Base-by-base conservation (phyloP, 2,888 invertebrate genomes). In the Drosophila basisetae region DNA sequence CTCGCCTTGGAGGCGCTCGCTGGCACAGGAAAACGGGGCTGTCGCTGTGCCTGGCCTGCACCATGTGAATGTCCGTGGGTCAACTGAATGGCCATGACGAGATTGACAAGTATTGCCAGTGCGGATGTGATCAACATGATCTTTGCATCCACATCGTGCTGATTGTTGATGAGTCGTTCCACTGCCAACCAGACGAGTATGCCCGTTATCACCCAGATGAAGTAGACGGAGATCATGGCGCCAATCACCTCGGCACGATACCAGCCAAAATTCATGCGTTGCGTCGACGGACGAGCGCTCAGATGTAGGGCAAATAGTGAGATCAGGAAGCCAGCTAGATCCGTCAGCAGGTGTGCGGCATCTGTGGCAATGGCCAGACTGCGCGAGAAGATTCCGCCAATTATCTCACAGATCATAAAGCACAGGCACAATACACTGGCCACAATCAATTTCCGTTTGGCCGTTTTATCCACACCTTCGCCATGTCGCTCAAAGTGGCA, bases 121-220 rank as follows among this genome's bases (percentile, higher is more conserved):
- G 95, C 97, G 2, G 99, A 98, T 0, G 99, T 98, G 85, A 99
- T 97, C 41, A 99, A 93, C 97, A 97, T 97, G 62, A 97, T 95
- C 7, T 94, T 94, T 4, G 98, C 96, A 86, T 99, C 95, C 55
- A 99, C 96, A 89, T 98, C 96, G 93, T 97, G 99, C 73, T 96
- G 94, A 83, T 95, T 94, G 78, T 95, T 94, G 43, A 97, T 95
- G 67, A 99, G 95, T 47, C 99, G 95, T 91, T 97, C 95, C 10
- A 98, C 94, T 0, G 99, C 99, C 94, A 99, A 94, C 93, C 98
- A 99, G 11, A 99, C 97, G 43, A 99, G 94, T 30, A 99, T 95
- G 10, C 97, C 99, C 0, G 99, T 99, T 49, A 99, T 97, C 63
- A 99, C 97, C 99, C 99, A 99, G 89, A 99, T 99, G 90, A 99